Percentiles rank a stretch among this genome's conserved stretches.
Conservation (phyloP, 1,140 invertebrate species). For the Ceratosolen fusciceps region DNA sequence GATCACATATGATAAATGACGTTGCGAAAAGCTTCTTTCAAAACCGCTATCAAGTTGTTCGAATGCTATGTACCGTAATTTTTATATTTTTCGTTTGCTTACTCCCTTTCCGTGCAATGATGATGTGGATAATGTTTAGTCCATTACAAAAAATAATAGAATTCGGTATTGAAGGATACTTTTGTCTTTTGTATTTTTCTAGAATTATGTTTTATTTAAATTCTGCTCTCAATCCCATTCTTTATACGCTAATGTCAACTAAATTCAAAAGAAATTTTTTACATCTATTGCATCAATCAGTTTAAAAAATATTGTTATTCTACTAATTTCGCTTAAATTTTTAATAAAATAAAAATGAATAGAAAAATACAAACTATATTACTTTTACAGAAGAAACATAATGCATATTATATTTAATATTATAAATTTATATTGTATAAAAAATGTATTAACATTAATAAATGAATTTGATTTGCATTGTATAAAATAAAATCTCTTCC, state of each 20-base stretch:
- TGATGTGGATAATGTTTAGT: slow-evolving; percentile 82
- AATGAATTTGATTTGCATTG: no score
- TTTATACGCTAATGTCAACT: slow-evolving; percentile 89
- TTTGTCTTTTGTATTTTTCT: slow-evolving; percentile 85
- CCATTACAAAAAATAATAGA: slow-evolving; percentile 74
- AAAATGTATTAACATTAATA: not conserved
- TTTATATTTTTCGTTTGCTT: slow-evolving; percentile 89
- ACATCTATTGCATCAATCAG: not conserved
- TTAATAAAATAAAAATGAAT: not conserved
- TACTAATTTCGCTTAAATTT: not conserved
- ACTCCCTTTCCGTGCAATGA: slow-evolving; percentile 87
- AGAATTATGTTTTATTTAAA: slow-evolving; percentile 90
- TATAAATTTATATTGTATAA: no score
- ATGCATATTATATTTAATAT: no score
- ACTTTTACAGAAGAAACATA: no score
- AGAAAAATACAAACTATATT: no score
- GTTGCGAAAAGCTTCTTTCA: slow-evolving; percentile 73
- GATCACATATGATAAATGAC: slow-evolving; percentile 76
- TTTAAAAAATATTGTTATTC: not conserved
- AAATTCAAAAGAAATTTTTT: slow-evolving; percentile 79
- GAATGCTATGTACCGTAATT: slow-evolving; percentile 89
- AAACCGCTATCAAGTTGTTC: slow-evolving; percentile 80
- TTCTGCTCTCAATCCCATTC: slow-evolving; percentile 86
- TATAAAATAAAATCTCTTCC: not conserved
- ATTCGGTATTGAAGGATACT: slow-evolving; percentile 81